Evolutionary conservation across 2,797 vertebrate species (phyloP).

Genomic region (Diglossa cyanea): DNA sequence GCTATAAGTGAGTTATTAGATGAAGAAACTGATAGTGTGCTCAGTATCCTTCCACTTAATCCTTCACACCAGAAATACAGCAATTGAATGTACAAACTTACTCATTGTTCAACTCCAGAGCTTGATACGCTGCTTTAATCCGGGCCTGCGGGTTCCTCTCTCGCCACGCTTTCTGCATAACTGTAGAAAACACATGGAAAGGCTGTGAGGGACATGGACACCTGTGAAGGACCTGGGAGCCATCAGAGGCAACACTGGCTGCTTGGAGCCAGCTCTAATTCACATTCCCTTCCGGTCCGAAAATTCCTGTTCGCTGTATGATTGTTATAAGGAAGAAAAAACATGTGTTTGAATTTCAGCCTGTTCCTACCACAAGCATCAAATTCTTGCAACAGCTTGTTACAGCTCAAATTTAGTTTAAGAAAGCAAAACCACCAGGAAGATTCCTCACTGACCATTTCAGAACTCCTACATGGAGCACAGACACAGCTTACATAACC

Average conservation of each 20-base stretch:
- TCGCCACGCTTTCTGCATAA: conserved; percentile 99
- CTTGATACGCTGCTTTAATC: conserved; percentile 96
- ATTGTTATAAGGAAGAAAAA: neutral
- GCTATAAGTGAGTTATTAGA: neutral
- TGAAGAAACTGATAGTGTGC: neutral
- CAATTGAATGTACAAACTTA: conserved; percentile 75
- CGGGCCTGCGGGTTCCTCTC: conserved; percentile 97
- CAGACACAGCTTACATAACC: neutral
- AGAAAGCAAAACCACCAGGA: neutral
- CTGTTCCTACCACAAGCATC: neutral
- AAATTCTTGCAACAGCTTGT: neutral
- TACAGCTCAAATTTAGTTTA: neutral
- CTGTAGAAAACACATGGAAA: conserved; percentile 74
- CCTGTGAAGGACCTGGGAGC: neutral
- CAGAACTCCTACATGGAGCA: neutral
- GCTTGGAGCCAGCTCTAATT: neutral
- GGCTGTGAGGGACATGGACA: conserved; percentile 25
- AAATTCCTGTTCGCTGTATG: neutral
- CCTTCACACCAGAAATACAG: neutral
- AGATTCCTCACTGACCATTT: neutral
- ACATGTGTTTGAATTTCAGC: neutral
- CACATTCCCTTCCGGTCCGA: neutral
- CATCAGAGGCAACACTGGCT: neutral
- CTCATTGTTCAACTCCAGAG: conserved; percentile 95
- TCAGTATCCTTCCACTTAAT: neutral